Evolutionary conservation across 2,888 invertebrate species (phyloP), one percentile per base, ranked within the genome.

Genomic region (Sarcophaga caerulescens): DNA sequence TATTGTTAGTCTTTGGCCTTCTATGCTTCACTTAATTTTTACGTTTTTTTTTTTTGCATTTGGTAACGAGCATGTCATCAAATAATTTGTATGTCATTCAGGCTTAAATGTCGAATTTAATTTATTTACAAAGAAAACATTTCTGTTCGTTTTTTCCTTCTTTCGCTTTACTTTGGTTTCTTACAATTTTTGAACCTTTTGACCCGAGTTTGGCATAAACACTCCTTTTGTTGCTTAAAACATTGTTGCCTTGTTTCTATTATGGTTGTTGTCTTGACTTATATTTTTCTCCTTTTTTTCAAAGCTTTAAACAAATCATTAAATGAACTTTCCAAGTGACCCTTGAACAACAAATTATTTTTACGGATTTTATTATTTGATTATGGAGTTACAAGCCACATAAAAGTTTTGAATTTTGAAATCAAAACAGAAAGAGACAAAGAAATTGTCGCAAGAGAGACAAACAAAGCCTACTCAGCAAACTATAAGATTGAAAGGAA

Each of bases 251-350:
- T 74, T 69, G 21, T 68, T 25, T 45, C 47, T 4, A 44, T 35
- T 75, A 47, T 19, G 52, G 47, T 25, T 12, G 17, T 70, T n/a
- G 23, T 25, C 35, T 17, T 71, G 17, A 0, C 21, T 23, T 11
- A 5, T 21, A 11, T 60, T 66, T 73, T 69, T 47, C 21, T 62
- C 8, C 35, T 2, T 35, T 35, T 35, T 35, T 35, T 35, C 35
- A 2, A 35, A 35, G 35, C 35, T 45, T 69, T 68, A 44, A 80
- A 60, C 59, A 71, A 81, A 75, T 62, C 65, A 69, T 75, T 66
- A 44, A 62, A 35, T 84, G 81, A 86, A 81, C 84, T 78, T 71
- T 66, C 79, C n/a, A 35, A 63, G 63, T 86, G 86, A 86, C 81
- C 86, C 84, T 75, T 78, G 65, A 85, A 80, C 63, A 77, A 85